phyloP scores from a whole-genome alignment of 1,140 invertebrate species.

The Glossosoma conforme region DNA sequence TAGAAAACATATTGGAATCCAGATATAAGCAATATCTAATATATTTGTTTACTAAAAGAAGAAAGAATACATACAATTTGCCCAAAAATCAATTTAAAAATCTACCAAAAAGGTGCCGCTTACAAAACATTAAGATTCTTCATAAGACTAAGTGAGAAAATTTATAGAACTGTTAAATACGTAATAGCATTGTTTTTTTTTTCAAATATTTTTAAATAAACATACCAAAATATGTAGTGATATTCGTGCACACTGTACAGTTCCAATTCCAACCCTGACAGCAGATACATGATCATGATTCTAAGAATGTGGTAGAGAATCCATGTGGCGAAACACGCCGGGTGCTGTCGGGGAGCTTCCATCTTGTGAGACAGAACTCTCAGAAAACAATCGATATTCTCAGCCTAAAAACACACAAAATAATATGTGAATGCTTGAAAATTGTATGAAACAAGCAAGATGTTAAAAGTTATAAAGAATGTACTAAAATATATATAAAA shows the following conservation, averaged over 20 bases:
- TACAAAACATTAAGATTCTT: not conserved
- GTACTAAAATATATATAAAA: not conserved
- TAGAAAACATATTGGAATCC: no score
- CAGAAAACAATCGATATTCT: conserved; percentile 82
- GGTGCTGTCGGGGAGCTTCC: conserved; percentile 65
- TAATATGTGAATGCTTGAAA: no score
- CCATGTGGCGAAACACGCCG: conserved; percentile 93
- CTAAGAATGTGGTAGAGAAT: conserved; percentile 91
- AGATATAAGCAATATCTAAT: no score
- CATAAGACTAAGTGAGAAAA: no score
- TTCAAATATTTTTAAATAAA: conserved; percentile 2
- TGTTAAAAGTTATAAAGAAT: not conserved
- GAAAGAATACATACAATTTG: no score
- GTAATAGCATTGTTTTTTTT: no score
- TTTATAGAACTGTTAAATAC: not conserved
- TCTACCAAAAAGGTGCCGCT: no score
- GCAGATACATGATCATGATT: conserved; percentile 92
- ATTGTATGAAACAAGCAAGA: no score
- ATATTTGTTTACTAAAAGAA: no score
- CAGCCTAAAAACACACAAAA: conserved; percentile 62
- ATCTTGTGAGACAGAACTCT: conserved; percentile 66
- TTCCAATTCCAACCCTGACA: conserved; percentile 93
- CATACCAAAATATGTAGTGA: conserved; percentile 89
- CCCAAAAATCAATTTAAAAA: no score
- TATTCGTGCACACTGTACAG: conserved; percentile 96